Base-by-base conservation (phyloP, 2,113 vertebrate species). In the Gavialis gangeticus region DNA sequence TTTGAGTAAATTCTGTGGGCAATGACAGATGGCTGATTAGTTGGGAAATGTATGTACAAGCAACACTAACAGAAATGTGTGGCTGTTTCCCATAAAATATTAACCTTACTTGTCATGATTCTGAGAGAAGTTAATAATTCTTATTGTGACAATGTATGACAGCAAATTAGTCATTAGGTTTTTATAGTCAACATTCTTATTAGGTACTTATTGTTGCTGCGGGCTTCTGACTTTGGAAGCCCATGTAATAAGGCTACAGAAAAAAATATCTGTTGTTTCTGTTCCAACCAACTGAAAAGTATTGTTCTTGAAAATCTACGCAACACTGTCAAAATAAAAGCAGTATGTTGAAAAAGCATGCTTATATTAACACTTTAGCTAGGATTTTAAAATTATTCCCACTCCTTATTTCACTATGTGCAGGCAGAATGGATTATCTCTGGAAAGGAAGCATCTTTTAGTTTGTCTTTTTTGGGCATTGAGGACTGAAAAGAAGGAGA, bases 71-170 rank as follows among this genome's bases (percentile, higher is more conserved):
- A 95, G 82, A 91, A 96, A 59, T 59, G 63, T 92, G 86, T 94
- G 69, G 21, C 82, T 93, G 92, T 77, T 78, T 12, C 54, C 3
- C 67, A 79, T 94, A 60, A 46, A 90, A 46, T 67, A 60, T 17
- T 78, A 85, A 87, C 88, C 58, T 95, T 2, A 3, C n/a, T 94
- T 81, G 56, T 82, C 82, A 88, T 21, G 34, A 87, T 83, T 82
- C 84, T 97, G 94, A 81, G 96, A 95, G 93, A 95, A 19, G 73
- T 58, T 97, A 63, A 86, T 95, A 93, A 93, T 91, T 79, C 94
- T 92, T 57, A 27, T 89, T 94, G 62, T 69, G 94, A 81, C 94
- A 97, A 80, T 76, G 6, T 83, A 76, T 82, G 92, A 73, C 85
- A 92, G 93, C 84, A 92, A 95, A 96, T 76, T 54, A 94, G 69